Evolutionary conservation across 2,797 vertebrate genomes (phyloP).

Genomic region (Acridotheres tristis): DNA sequence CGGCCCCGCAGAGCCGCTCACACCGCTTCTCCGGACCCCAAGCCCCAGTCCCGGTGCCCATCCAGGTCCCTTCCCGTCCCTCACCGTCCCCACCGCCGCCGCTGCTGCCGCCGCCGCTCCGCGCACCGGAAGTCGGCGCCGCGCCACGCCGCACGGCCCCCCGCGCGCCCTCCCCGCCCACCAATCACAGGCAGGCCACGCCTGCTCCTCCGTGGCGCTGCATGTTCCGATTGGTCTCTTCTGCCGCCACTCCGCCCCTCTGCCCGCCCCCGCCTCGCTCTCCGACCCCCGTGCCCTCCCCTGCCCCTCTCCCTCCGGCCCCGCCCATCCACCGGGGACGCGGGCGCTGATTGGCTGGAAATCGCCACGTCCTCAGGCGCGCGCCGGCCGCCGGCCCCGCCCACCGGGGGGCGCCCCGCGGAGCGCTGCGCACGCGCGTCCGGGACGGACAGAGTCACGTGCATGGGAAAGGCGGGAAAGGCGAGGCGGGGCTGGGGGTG

Average conservation of each 20-base stretch:
- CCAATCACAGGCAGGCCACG: neutral
- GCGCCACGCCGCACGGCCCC: neutral
- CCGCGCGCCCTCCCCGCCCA: neutral
- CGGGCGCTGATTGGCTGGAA: neutral
- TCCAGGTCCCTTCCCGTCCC: neutral
- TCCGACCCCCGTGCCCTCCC: too few relatives aligned
- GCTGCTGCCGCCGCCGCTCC: neutral
- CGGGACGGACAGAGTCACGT: neutral
- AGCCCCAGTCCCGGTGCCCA: neutral
- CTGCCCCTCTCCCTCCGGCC: too few relatives aligned
- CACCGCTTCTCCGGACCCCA: too few relatives aligned
- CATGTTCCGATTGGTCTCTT: rapidly evolving
- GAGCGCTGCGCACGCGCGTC: neutral
- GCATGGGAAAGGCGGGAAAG: neutral
- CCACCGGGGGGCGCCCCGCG: neutral
- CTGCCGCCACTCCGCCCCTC: neutral
- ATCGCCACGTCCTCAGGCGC: neutral
- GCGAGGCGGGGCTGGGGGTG: neutral
- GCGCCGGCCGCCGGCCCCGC: neutral
- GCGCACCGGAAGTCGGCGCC: neutral
- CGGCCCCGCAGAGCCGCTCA: neutral
- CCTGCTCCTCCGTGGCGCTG: neutral
- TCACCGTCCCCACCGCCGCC: neutral
- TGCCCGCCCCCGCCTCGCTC: too few relatives aligned
- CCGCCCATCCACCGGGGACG: neutral